Conservation (phyloP, 2,797 vertebrate genomes). For the Sebastes dallii region DNA sequence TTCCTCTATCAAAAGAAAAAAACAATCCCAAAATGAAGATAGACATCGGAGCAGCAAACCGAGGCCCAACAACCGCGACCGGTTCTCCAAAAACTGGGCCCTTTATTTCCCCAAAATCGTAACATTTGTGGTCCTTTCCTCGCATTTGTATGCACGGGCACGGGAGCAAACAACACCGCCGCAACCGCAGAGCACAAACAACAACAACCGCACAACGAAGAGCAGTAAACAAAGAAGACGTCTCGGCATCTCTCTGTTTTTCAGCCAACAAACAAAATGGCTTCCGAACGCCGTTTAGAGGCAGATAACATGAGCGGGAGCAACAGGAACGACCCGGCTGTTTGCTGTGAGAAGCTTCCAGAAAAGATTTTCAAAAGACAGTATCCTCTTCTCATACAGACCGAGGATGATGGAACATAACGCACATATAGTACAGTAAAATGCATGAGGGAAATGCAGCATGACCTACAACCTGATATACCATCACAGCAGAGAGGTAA, state of each 20-base stretch:
- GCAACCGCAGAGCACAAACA: conserved; percentile 44
- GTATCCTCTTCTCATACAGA: background rate
- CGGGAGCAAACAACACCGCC: conserved; percentile 37
- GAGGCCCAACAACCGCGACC: conserved; percentile 20
- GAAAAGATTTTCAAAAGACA: conserved; percentile 5
- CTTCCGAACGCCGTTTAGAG: conserved; percentile 43
- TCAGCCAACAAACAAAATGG: conserved; percentile 72
- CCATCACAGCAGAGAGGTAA: background rate
- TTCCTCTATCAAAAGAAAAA: conserved; percentile 27
- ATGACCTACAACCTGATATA: background rate
- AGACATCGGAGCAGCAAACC: conserved; percentile 13
- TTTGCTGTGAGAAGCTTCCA: conserved; percentile 17
- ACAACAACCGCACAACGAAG: conserved; percentile 51
- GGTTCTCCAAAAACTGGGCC: conserved; percentile 1
- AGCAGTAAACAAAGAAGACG: conserved; percentile 66
- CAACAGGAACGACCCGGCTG: background rate
- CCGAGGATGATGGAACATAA: background rate
- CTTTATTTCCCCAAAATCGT: background rate
- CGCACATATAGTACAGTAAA: background rate
- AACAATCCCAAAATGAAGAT: conserved; percentile 38
- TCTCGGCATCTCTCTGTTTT: conserved; percentile 55
- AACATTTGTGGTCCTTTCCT: conserved; percentile 29
- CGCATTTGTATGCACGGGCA: conserved; percentile 50
- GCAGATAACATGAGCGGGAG: conserved; percentile 34
- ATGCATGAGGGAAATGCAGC: background rate